phyloP scores from a whole-genome alignment of 2,113 vertebrate genomes.

The Trogon melanurus region DNA sequence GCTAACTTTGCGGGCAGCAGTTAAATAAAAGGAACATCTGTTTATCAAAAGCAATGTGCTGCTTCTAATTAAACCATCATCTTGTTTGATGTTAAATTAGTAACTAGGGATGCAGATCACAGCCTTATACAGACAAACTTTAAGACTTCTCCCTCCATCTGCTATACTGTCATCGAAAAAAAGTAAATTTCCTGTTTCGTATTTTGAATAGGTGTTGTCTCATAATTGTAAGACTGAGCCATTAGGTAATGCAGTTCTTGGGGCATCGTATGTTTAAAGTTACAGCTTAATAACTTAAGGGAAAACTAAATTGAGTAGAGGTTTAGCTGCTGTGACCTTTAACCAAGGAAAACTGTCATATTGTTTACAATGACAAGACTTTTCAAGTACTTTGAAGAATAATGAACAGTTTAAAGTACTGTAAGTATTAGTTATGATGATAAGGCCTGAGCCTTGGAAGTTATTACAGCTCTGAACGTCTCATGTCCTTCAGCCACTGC shows the following conservation, averaged over 20 bases:
- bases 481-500: slow-evolving; percentile 5
- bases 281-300: slow-evolving; percentile 64
- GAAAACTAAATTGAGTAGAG: slow-evolving; percentile 39
- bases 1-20: slow-evolving; percentile 49
- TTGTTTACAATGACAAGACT: not conserved
- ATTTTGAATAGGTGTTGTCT: slow-evolving; percentile 74
- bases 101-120: slow-evolving; percentile 67
- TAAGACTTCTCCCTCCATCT: slow-evolving; percentile 40
- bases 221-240: slow-evolving; percentile 69
- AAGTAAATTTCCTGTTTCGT: slow-evolving; percentile 50
- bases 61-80: slow-evolving; percentile 76
- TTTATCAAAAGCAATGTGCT: slow-evolving; percentile 66
- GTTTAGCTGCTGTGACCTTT: not conserved
- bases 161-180: slow-evolving; percentile 49
- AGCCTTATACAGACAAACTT: slow-evolving; percentile 55
- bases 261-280: slow-evolving; percentile 56
- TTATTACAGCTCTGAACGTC: not conserved
- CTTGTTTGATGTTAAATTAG: slow-evolving; percentile 73
- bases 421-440: not conserved
- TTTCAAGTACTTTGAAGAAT: slow-evolving; percentile 41
- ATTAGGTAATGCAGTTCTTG: slow-evolving; percentile 70
- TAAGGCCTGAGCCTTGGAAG: not conserved
- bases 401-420: slow-evolving; percentile 11
- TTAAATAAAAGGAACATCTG: slow-evolving; percentile 76
- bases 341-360: not conserved